These are phyloP conservation scores for Arctia plantaginis DNA, from an alignment of 2,888 invertebrate species.

Conservation along the genomic window DNA sequence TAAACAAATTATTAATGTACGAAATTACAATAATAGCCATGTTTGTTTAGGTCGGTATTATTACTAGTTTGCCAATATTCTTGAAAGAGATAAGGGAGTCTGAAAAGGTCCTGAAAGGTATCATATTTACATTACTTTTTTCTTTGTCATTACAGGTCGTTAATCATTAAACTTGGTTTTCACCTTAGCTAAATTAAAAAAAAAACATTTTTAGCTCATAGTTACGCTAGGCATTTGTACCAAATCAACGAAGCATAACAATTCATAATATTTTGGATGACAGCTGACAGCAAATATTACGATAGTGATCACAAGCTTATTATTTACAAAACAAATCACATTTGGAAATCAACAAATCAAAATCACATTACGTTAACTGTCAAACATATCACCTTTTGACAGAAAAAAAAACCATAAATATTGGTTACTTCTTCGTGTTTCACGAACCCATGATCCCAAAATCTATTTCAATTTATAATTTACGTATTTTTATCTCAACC, in stretches of 20 bases:
- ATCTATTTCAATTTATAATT: not conserved
- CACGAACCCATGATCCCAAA: not conserved
- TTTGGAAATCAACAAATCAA: conserved; percentile 38
- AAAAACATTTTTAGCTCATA: not conserved
- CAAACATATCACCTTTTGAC: conserved; percentile 9
- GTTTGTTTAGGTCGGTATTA: no score
- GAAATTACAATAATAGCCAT: no score
- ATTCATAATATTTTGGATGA: conserved; percentile 23
- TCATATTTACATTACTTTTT: no score
- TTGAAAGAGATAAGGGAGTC: no score
- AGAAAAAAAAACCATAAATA: not conserved
- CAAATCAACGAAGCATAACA: conserved; percentile 2
- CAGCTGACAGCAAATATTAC: conserved; percentile 11
- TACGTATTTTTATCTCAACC: not conserved
- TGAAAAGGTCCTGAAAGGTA: no score
- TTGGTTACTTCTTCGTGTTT: not conserved
- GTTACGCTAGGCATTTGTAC: conserved; percentile 5
- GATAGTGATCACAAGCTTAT: conserved; percentile 10
- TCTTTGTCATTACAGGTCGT: no score
- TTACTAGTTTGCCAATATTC: no score
- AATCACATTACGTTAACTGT: conserved; percentile 16
- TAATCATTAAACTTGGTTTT: no score
- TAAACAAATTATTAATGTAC: no score
- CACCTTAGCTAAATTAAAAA: not conserved
- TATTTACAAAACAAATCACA: conserved; percentile 20